A percentile compares a stretch with the other conserved stretches of the same genome.
These are phyloP conservation scores for Mionectes olivaceus DNA, from an alignment of 2,797 vertebrate genomes.

Conservation along the genomic window DNA sequence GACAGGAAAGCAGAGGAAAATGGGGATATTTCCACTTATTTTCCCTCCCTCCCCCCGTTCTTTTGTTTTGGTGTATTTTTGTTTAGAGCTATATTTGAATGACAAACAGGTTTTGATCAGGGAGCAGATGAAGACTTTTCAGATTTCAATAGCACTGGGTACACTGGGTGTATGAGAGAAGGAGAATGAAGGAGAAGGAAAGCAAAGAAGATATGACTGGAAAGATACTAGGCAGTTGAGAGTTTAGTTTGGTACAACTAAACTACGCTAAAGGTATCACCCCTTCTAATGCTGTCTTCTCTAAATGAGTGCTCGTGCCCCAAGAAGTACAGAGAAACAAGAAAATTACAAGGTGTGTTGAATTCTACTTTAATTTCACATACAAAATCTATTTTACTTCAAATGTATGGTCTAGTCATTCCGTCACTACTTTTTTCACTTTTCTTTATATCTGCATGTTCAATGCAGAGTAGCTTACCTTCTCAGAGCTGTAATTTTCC, in stretches of 20 bases:
- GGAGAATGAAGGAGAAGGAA: not conserved
- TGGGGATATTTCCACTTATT: not conserved
- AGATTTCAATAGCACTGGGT: not conserved
- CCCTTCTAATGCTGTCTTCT: not conserved
- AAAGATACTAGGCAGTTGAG: not conserved
- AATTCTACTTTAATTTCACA: not conserved
- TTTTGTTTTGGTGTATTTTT: not conserved
- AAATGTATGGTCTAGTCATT: not conserved
- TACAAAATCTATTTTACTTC: not conserved
- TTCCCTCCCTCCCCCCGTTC: accelerated
- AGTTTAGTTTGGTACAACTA: not conserved
- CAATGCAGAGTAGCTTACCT: not conserved
- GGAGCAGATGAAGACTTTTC: not conserved
- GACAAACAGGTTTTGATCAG: not conserved
- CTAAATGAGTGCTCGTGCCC: not conserved
- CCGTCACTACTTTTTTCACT: not conserved
- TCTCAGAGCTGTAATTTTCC: not conserved
- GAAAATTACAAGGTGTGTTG: not conserved
- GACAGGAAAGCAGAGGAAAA: not conserved
- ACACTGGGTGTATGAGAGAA: not conserved
- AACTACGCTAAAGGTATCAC: not conserved
- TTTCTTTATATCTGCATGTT: not conserved
- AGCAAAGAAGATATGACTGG: not conserved
- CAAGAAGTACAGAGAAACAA: not conserved
- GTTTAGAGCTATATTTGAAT: not conserved